Percentiles rank a stretch among this genome's conserved stretches.
Evolutionary conservation across 2,113 vertebrate species (phyloP).

Genomic region (Eleginops maclovinus): DNA sequence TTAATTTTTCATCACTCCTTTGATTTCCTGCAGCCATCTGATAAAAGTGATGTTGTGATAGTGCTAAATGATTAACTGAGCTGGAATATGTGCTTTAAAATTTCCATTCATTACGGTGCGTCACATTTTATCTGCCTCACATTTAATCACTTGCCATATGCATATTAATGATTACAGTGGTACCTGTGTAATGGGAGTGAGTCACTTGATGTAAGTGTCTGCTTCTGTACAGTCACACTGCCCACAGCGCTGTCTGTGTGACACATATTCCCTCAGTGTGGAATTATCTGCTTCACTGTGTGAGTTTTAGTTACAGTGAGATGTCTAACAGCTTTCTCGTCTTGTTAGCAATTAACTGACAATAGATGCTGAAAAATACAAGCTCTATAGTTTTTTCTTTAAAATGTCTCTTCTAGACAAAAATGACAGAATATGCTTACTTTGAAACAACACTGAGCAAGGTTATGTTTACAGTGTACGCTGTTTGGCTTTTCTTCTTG

Average conservation of each 20-base stretch:
- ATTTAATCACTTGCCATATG: slow-evolving; percentile 94
- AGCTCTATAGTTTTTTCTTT: not conserved
- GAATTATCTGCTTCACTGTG: slow-evolving; percentile 3
- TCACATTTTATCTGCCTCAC: slow-evolving; percentile 90
- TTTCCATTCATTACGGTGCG: slow-evolving; percentile 90
- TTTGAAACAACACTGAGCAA: not conserved
- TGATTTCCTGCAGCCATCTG: slow-evolving; percentile 81
- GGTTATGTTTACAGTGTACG: not conserved
- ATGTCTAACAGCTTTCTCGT: slow-evolving; percentile 13
- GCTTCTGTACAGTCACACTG: slow-evolving; percentile 74
- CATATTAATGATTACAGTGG: slow-evolving; percentile 92
- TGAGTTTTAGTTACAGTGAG: slow-evolving; percentile 19
- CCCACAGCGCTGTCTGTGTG: slow-evolving; percentile 75
- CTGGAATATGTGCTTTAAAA: slow-evolving; percentile 87
- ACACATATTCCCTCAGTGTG: slow-evolving; percentile 39
- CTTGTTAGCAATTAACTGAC: not conserved
- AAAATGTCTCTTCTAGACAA: not conserved
- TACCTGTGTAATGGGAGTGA: slow-evolving; percentile 86
- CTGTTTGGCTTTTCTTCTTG: not conserved
- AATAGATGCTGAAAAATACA: not conserved
- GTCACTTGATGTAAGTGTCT: slow-evolving; percentile 85
- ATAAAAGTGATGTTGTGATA: slow-evolving; percentile 85
- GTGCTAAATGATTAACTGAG: slow-evolving; percentile 93
- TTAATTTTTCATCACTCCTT: slow-evolving; percentile 77
- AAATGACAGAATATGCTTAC: not conserved